Evolutionary conservation across 64 coral and sea anemone species (phyloP).

Genomic region (Porites lutea): DNA sequence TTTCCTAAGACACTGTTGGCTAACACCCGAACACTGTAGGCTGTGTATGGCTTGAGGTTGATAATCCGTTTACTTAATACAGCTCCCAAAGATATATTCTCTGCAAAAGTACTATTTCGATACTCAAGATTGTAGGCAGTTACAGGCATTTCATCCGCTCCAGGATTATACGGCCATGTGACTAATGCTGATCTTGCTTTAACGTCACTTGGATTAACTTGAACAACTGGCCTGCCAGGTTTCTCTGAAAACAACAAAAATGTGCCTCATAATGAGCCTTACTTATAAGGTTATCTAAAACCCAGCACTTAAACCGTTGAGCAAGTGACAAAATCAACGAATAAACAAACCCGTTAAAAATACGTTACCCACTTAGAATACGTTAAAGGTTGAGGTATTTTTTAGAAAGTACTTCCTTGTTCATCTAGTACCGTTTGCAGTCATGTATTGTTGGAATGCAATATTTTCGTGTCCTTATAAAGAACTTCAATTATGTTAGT

Average conservation of each 20-base stretch:
- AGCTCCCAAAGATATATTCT: neutral
- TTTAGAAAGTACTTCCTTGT: too few relatives aligned
- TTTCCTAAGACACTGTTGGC: conserved; percentile 6
- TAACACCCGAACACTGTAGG: neutral
- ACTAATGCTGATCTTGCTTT: neutral
- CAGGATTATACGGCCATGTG: neutral
- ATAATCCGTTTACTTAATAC: neutral
- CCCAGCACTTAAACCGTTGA: too few relatives aligned
- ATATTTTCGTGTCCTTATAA: too few relatives aligned
- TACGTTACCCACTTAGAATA: too few relatives aligned
- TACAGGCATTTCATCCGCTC: neutral
- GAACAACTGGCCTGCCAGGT: neutral
- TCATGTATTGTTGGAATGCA: too few relatives aligned
- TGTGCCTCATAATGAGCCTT: too few relatives aligned
- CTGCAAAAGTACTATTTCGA: neutral
- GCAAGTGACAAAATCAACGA: too few relatives aligned
- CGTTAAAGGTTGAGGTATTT: too few relatives aligned
- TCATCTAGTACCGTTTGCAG: too few relatives aligned
- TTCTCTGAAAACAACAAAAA: neutral
- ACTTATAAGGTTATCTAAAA: too few relatives aligned
- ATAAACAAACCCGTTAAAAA: too few relatives aligned
- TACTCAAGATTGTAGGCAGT: neutral
- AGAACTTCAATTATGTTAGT: too few relatives aligned
- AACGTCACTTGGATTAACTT: neutral
- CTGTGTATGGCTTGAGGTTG: conserved; percentile 11